Base-by-base conservation (phyloP, 2,797 vertebrate species). In the Dicrostonyx torquatus region DNA sequence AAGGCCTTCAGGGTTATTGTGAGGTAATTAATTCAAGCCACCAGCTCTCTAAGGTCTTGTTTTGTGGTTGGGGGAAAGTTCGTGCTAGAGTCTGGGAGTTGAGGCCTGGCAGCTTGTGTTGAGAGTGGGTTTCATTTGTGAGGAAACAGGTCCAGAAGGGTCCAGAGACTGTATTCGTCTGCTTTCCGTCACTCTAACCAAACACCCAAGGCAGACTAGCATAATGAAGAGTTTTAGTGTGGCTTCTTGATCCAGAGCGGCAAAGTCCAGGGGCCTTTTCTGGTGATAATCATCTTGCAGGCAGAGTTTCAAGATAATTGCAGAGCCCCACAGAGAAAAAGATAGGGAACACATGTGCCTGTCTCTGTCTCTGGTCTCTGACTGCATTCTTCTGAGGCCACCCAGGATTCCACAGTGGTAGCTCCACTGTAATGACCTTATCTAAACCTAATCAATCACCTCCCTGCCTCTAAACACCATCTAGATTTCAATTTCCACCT, bases 71-170 rank as follows among this genome's bases (percentile, higher is more conserved):
- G 40, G 43, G 31, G 43, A 58, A 87, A 10, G 15, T 64, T 90
- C 73, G 17, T 68, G 22, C 40, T 72, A 75, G 91, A 85, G 43
- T 43, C 87, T 66, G 31, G 68, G 43, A 70, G 31, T 37, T 24
- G 76, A 77, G 90, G 45, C 53, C 40, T 84, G 66, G 60, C 37
- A 64, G n/a, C 43, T 88, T 93, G 75, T 91, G 64, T 87, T 60
- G 48, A 90, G 87, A 83, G 72, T 53, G n/a, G 29, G 29, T 87
- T 95, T 94, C 53, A 55, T 29, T 75, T 62, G 50, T 45, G 62
- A 96, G 55, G 82, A 89, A 92, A 58, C 55, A 79, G 72, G 43
- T 86, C 48, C 82, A 66, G n/a, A 60, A 62, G 89, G 76, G 75
- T 31, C 50, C 14, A 53, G 93, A 87, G 72, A 37, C 22, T 64